These are phyloP conservation scores for Coracias cyanogaster DNA, from an alignment of 2,797 vertebrate species.

Conservation along the genomic window DNA sequence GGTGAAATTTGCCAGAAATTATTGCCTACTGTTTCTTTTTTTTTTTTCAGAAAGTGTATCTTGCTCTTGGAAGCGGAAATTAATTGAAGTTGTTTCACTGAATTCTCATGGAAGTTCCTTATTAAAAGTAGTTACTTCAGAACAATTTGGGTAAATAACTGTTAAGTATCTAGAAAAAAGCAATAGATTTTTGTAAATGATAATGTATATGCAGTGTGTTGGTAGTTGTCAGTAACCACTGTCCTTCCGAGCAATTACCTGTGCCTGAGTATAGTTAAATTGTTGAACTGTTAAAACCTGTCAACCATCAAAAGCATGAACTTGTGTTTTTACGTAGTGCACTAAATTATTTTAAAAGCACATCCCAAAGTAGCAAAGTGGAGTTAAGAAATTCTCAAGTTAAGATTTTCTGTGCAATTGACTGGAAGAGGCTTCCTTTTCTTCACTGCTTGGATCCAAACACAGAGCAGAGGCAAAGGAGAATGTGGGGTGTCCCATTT, in stretches of 20 bases:
- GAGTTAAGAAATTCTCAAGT: not conserved
- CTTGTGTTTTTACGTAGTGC: not conserved
- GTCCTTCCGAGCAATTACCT: not conserved
- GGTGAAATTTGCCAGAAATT: not conserved
- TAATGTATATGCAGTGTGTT: not conserved
- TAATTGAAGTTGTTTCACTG: not conserved
- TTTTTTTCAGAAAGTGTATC: not conserved
- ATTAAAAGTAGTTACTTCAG: not conserved
- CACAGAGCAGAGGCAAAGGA: not conserved
- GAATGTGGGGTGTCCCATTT: not conserved
- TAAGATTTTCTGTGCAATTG: not conserved
- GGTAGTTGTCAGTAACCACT: not conserved
- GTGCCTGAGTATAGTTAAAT: not conserved
- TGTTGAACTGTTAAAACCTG: not conserved
- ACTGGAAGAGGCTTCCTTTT: not conserved
- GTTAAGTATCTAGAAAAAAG: not conserved
- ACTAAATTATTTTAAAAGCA: not conserved
- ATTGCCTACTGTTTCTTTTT: not conserved
- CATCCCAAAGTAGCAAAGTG: not conserved
- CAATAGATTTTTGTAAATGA: not conserved
- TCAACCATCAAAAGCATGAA: not conserved
- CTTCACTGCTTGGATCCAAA: not conserved
- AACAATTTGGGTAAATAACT: not conserved
- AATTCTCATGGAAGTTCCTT: not conserved
- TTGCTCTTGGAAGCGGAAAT: not conserved